Evolutionary conservation across 2,113 vertebrate genomes (phyloP).

Genomic region (Felis chaus): DNA sequence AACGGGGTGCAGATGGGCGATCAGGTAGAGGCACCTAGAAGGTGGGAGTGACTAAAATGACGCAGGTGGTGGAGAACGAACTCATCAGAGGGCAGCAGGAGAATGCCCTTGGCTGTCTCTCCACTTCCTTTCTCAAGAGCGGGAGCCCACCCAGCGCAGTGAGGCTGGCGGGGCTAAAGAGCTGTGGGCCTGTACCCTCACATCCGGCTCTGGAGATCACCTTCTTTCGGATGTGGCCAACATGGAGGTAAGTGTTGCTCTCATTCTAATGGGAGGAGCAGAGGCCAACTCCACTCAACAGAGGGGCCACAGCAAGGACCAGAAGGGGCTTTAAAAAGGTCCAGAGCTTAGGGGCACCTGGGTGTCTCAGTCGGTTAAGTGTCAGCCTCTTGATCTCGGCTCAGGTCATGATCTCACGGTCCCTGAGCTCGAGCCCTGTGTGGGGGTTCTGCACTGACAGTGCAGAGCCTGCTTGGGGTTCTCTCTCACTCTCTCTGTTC

Average conservation of each 20-base stretch:
- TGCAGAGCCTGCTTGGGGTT: too few species aligned
- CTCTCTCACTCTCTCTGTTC: too few species aligned
- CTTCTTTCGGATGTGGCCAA: neutral
- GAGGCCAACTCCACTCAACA: neutral
- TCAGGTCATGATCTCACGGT: too few species aligned
- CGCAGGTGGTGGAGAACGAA: too few species aligned
- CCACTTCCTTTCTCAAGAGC: neutral
- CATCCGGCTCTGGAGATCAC: neutral
- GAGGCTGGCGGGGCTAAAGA: neutral
- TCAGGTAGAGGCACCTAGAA: neutral
- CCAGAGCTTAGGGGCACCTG: too few species aligned
- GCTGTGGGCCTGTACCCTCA: neutral
- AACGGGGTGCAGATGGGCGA: too few species aligned
- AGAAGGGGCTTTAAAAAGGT: neutral
- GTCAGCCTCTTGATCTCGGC: too few species aligned
- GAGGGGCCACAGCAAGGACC: neutral
- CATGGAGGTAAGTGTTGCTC: neutral
- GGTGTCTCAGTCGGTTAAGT: too few species aligned
- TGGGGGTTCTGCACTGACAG: too few species aligned
- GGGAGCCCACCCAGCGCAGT: neutral
- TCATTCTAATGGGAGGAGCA: neutral
- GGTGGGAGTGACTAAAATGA: neutral
- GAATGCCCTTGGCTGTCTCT: rapidly evolving
- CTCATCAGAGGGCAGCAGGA: neutral
- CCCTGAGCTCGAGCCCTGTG: too few species aligned